Base-by-base conservation (phyloP, 1,140 invertebrate genomes). In the Augochlora pura region DNA sequence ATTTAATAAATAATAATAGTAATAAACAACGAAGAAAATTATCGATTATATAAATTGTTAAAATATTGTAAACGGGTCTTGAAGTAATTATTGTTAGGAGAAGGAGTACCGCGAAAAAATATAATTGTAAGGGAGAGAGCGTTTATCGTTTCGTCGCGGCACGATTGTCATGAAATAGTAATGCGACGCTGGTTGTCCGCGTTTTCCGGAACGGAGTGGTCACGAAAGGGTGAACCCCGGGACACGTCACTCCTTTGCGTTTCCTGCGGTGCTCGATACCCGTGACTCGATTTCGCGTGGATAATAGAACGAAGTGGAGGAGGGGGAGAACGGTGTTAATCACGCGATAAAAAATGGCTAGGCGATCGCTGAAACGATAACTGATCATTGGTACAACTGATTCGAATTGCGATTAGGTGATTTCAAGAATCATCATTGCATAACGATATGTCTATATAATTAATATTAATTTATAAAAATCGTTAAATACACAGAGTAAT, bases 131-230 rank as follows among this genome's bases (percentile, higher is more conserved):
- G 65, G 27, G 65, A 69, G 25, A 78, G 76, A 83, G 84, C 71
- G 65, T 71, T 86, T 87, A 84, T 89, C 80, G 66, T 79, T 57
- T 79, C 64, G 27, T 52, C 42, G n/a, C 81, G 49, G 59, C 82
- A 82, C 79, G 77, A 88, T 88, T 86, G 77, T 88, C 86, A 88
- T 88, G 81, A 89, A 86, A 87, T 86, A 89, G 84, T 88, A 89
- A 89, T 88, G 80, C 66, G 63, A 59, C n/a, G 76, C 59, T 39
- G 70, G 65, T 9, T 46, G n/a, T n/a, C n/a, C n/a, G 25, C 71
- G 42, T 76, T 42, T 14, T 23, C 27, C 25, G 42, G 49, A 76
- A 42, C 60, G 57, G 71, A 62, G 73, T 62, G 46, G 25, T 21
- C 49, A 49, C 39, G 27, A 27, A 85, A 23, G 84, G 80, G 86